Evolutionary conservation across 1,140 invertebrate species (phyloP).

Genomic region (Micrasema longulum): DNA sequence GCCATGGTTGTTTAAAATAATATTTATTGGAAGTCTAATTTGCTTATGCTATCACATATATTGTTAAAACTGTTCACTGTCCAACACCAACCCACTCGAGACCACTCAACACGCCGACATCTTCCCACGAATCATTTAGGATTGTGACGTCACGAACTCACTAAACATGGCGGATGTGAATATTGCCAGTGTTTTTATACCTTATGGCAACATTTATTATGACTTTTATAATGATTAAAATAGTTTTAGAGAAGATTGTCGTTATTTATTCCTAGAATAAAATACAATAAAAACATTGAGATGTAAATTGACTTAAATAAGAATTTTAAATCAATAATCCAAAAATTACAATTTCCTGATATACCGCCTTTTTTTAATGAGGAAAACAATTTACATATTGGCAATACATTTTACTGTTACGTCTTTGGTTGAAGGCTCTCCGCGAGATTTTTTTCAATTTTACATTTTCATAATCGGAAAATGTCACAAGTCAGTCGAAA

Average conservation of each 20-base stretch:
- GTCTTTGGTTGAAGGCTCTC: slow-evolving; percentile 19
- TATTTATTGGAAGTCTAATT: slow-evolving; percentile 43
- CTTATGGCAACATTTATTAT: slow-evolving; percentile 15
- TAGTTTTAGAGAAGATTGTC: too few species aligned
- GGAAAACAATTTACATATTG: neutral
- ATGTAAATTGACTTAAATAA: too few species aligned
- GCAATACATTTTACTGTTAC: slow-evolving; percentile 40
- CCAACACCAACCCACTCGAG: slow-evolving; percentile 34
- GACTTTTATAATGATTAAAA: too few species aligned
- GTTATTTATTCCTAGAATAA: too few species aligned
- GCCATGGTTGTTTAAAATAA: slow-evolving; percentile 48
- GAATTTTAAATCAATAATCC: too few species aligned
- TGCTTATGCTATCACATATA: slow-evolving; percentile 43
- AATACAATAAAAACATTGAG: too few species aligned
- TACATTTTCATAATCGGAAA: slow-evolving; percentile 26
- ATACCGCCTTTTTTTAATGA: too few species aligned
- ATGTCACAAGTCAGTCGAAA: slow-evolving; percentile 41
- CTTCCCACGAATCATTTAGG: slow-evolving; percentile 43
- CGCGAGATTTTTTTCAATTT: slow-evolving; percentile 34
- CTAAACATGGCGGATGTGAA: slow-evolving; percentile 27
- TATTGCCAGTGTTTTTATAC: slow-evolving; percentile 32
- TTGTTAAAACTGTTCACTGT: slow-evolving; percentile 44
- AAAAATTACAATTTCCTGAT: too few species aligned
- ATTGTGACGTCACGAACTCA: slow-evolving; percentile 45
- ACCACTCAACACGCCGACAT: slow-evolving; percentile 49